These are phyloP conservation scores for Dicycla oo DNA, from an alignment of 2,888 invertebrate genomes.

Conservation along the genomic window DNA sequence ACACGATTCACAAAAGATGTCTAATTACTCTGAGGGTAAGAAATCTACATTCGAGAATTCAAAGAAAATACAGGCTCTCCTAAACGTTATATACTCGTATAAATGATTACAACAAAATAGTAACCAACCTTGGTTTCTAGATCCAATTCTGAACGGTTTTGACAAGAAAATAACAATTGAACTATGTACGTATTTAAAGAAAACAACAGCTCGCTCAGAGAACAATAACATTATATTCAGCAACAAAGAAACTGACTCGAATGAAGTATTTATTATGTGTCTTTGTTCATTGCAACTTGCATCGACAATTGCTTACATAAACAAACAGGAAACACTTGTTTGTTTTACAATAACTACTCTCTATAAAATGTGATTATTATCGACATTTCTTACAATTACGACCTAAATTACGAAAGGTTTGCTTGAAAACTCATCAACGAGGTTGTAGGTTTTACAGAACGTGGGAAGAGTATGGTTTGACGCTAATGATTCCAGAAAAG, in stretches of 20 bases:
- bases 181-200: conserved; percentile 48
- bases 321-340: conserved; percentile 71
- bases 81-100: background rate
- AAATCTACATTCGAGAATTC: conserved; percentile 32
- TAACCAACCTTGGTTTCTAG: conserved; percentile 36
- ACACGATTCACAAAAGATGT: conserved; percentile 20
- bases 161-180: conserved; percentile 58
- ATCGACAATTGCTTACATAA: conserved; percentile 63
- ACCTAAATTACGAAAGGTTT: conserved; percentile 18
- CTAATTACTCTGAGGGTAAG: conserved; percentile 23
- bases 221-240: conserved; percentile 70
- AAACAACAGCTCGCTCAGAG: conserved; percentile 48
- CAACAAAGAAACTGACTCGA: conserved; percentile 73
- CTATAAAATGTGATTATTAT: conserved; percentile 53
- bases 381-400: conserved; percentile 45
- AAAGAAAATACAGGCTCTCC: conserved; percentile 24
- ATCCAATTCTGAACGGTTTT: conserved; percentile 35
- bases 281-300: conserved; percentile 70
- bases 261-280: conserved; percentile 66
- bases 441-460: background rate
- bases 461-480: background rate
- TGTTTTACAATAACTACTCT: conserved; percentile 57
- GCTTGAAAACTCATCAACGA: background rate
- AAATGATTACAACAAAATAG: conserved; percentile 36
- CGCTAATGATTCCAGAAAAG: background rate